Evolutionary conservation across 2,888 invertebrate species (phyloP).

Genomic region (Imbricaverruca yamaguchii): DNA sequence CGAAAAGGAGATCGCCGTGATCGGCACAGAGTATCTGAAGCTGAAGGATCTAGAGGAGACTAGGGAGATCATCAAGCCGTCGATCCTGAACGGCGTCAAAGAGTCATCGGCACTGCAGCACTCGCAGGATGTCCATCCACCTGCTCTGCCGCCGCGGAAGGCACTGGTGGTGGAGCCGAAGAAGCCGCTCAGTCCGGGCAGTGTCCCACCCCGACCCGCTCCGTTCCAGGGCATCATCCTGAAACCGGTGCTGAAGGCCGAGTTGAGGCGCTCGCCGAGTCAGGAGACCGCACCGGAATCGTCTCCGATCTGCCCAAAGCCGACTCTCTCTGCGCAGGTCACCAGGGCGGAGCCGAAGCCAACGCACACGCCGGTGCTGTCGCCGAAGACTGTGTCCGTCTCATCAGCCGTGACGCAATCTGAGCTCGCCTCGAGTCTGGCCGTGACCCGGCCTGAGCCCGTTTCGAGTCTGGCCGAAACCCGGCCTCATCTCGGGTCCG

Average conservation of each 20-base stretch:
- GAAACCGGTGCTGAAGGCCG: constrained; percentile 21
- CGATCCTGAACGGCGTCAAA: neutral
- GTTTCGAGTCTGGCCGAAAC: too few relatives aligned
- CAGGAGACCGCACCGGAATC: constrained; percentile 25
- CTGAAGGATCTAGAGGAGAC: neutral
- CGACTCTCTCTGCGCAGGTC: too few relatives aligned
- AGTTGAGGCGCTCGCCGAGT: constrained; percentile 29
- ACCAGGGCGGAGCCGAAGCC: constrained; percentile 27
- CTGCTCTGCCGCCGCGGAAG: constrained; percentile 23
- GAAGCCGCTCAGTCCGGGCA: constrained; percentile 23
- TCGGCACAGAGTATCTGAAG: constrained; percentile 11
- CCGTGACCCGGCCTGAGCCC: neutral
- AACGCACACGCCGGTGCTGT: neutral
- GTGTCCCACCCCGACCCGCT: constrained; percentile 24
- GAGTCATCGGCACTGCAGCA: neutral
- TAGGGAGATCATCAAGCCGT: neutral
- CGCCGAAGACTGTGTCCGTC: too few relatives aligned
- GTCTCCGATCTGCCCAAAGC: too few relatives aligned
- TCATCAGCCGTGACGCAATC: constrained; percentile 10
- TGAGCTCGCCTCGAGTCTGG: constrained; percentile 8
- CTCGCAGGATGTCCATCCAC: neutral
- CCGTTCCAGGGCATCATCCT: neutral
- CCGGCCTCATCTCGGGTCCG: too few relatives aligned
- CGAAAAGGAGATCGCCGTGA: constrained; percentile 15
- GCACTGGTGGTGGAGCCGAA: constrained; percentile 23